Base-by-base conservation (phyloP, 2,113 vertebrate species). In the Pachyramphus minor region DNA sequence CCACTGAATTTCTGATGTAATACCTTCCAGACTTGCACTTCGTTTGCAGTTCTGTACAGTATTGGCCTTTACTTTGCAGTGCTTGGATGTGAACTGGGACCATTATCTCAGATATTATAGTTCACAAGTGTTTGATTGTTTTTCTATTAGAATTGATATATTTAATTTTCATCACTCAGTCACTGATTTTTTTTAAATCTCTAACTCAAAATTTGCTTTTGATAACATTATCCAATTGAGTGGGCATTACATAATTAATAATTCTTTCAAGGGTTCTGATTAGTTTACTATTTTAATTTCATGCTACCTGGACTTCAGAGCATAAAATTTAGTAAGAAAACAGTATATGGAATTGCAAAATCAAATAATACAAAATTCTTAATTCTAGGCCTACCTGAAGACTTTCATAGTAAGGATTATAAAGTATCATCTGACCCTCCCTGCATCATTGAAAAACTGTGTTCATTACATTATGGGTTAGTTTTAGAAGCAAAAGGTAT, bases 401-500 rank as follows among this genome's bases (percentile, higher is more conserved):
- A 99, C 85, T 98, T 99, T 80, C 97, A 97, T 62, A 98, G 92
- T 93, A 99, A 99, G 91, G 99, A 99, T 92, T 99, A 95, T 91
- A 98, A 98, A 75, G 98, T 97, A 19, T 97, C 97, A 5, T 53
- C 97, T 3, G 98, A 98, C 12, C 98, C 99, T 12, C 97, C 98
- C 37, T 99, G 99, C 96, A 99, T 99, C 97, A 98, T 99, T 71
- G 98, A 99, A 93, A 98, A 98, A 76, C 98, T 99, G 82, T 99
- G 99, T 90, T 98, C 98, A 21, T 97, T 99, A 63, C 98, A 99
- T 42, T 98, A 99, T 18, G 99, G 99, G 31, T 97, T 99, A 66
- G 98, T 99, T 87, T 98, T 99, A 93, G 99, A 99, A 96, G 99
- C 99, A 67, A 99, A 99, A 94, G 99, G 99, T 27, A 99, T 99